Evolutionary conservation across 2,888 invertebrate species (phyloP).

Genomic region (Aphidius colemani): DNA sequence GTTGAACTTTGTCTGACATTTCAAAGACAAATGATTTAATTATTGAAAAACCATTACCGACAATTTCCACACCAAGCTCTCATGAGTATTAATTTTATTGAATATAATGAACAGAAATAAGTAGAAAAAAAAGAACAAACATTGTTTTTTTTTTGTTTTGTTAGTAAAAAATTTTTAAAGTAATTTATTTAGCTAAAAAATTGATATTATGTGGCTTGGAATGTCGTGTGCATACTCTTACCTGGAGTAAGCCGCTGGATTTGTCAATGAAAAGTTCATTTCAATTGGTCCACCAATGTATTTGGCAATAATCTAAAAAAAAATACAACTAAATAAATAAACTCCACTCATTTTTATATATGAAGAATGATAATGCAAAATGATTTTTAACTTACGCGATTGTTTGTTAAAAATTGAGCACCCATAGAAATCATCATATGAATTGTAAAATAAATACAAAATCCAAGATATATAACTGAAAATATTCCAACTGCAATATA

Average conservation of each 20-base stretch:
- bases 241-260: constrained; percentile 67
- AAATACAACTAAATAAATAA: constrained; percentile 28
- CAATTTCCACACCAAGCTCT: constrained; percentile 1
- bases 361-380: not conserved
- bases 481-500: constrained; percentile 63
- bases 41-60: too few relatives aligned
- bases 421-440: constrained; percentile 75
- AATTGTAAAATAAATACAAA: constrained; percentile 76
- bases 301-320: constrained; percentile 63
- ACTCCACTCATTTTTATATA: not conserved
- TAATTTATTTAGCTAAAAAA: constrained; percentile 7
- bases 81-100: not conserved
- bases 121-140: constrained; percentile 3
- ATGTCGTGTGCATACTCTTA: constrained; percentile 48
- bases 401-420: constrained; percentile 62
- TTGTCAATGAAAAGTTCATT: constrained; percentile 62
- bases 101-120: constrained; percentile 2
- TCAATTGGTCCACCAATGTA: constrained; percentile 65
- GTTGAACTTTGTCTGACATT: too few relatives aligned
- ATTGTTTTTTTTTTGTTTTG: not conserved
- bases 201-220: not conserved
- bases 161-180: constrained; percentile 4
- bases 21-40: too few relatives aligned
- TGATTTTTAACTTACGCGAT: constrained; percentile 43
- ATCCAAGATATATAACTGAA: constrained; percentile 71